Percentiles rank a stretch among this genome's conserved stretches.
Conservation (phyloP, 2,797 vertebrate species). For the Ceyx erithaca region DNA sequence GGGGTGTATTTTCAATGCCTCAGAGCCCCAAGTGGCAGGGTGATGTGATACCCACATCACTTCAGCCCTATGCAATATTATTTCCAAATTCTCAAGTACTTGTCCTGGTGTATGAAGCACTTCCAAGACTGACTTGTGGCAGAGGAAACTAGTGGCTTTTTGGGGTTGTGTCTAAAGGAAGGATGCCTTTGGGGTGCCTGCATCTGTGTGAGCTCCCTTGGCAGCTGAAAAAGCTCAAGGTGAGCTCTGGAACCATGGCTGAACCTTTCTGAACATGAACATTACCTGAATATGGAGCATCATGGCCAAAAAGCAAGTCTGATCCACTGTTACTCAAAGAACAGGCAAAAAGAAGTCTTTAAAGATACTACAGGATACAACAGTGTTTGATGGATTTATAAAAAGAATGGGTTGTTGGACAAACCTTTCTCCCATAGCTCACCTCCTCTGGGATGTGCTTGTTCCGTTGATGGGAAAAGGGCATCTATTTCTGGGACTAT, state of each 20-base stretch:
- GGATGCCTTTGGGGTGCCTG: neutral
- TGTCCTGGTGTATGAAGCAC: neutral
- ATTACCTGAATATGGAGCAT: neutral
- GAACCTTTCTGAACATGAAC: neutral
- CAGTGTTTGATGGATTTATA: neutral
- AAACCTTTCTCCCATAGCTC: neutral
- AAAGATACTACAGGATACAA: neutral
- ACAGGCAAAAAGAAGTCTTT: neutral
- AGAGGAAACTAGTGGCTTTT: neutral
- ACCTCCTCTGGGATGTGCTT: neutral
- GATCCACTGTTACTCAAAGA: neutral
- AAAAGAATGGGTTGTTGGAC: neutral
- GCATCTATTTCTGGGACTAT: neutral
- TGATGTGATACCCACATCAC: neutral
- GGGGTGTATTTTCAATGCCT: neutral
- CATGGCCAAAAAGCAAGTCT: rapidly evolving
- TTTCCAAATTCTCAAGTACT: neutral
- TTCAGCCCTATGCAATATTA: neutral
- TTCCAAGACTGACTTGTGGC: neutral
- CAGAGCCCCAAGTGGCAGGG: neutral
- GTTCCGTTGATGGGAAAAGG: neutral
- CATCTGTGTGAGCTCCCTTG: too few relatives aligned
- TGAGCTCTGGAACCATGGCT: neutral
- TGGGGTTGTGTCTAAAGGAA: neutral
- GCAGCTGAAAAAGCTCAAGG: neutral